Conservation (phyloP, 2,888 invertebrate genomes). For the Lobophora halterata region DNA sequence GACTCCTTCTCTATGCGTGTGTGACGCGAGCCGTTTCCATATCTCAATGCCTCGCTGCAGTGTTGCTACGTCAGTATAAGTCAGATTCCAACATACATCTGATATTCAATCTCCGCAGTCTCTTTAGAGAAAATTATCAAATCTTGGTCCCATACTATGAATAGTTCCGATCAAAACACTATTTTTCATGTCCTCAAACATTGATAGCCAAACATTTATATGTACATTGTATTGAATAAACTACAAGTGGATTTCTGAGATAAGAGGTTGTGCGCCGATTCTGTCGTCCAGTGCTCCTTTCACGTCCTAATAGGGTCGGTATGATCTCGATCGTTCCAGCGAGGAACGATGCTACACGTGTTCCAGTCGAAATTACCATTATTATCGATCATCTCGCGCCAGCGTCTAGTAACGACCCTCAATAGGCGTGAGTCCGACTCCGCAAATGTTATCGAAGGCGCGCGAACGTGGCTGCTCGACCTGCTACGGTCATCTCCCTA, state of each 20-base stretch:
- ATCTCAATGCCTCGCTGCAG: constrained; percentile 42
- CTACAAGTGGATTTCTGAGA: constrained; percentile 21
- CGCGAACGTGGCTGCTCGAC: constrained; percentile 41
- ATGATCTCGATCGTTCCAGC: constrained; percentile 64
- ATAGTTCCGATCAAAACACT: constrained; percentile 30
- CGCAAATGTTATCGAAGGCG: constrained; percentile 59
- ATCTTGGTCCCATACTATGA: constrained; percentile 18
- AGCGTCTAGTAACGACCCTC: constrained; percentile 72
- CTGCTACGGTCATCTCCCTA: constrained; percentile 56
- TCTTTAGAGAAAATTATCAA: constrained; percentile 19
- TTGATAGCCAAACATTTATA: constrained; percentile 29
- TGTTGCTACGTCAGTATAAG: constrained; percentile 33
- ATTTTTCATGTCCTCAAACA: constrained; percentile 25
- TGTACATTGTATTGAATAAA: constrained; percentile 31
- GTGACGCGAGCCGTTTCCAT: constrained; percentile 45
- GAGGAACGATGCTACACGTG: constrained; percentile 75
- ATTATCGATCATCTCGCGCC: constrained; percentile 79
- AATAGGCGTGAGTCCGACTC: constrained; percentile 62
- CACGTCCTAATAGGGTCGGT: constrained; percentile 66
- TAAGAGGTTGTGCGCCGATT: constrained; percentile 44
- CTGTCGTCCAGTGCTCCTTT: constrained; percentile 61
- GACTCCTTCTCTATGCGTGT: constrained; percentile 44
- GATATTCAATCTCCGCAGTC: constrained; percentile 7
- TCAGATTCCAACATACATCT: constrained; percentile 22
- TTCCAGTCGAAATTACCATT: constrained; percentile 75